These are phyloP conservation scores for Heliconius charithonia DNA, from an alignment of 2,888 invertebrate species.

Conservation along the genomic window DNA sequence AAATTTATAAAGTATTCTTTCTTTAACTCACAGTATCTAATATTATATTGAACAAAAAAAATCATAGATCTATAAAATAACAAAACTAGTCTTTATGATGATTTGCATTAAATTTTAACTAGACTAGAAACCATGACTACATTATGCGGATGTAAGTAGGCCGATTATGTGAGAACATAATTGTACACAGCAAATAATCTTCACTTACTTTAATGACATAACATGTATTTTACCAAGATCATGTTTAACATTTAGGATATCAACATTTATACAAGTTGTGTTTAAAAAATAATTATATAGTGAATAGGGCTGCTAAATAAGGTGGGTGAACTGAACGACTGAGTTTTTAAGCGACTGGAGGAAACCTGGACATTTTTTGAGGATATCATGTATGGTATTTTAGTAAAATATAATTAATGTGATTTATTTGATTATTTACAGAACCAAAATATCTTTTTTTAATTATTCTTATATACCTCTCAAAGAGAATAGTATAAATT, in stretches of 20 bases:
- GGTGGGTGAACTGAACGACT: too few relatives aligned
- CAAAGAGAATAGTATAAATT: neutral
- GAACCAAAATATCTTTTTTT: too few relatives aligned
- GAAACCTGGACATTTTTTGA: too few relatives aligned
- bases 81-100: neutral
- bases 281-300: neutral
- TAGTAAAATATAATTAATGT: too few relatives aligned
- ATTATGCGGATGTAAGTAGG: constrained; percentile 18
- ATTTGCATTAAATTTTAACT: constrained; percentile 4
- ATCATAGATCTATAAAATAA: neutral
- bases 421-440: too few relatives aligned
- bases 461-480: neutral
- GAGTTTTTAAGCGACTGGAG: too few relatives aligned
- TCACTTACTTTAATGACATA: too few relatives aligned
- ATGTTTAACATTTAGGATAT: neutral
- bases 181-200: neutral
- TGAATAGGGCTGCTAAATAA: neutral
- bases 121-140: constrained; percentile 30
- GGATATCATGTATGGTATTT: too few relatives aligned
- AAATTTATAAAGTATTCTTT: neutral
- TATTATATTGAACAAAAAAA: neutral
- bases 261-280: neutral
- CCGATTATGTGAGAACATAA: constrained; percentile 14
- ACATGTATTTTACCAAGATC: neutral
- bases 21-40: neutral